Evolutionary conservation across 2,888 invertebrate genomes (phyloP).

Genomic region (Serripes groenlandicus): DNA sequence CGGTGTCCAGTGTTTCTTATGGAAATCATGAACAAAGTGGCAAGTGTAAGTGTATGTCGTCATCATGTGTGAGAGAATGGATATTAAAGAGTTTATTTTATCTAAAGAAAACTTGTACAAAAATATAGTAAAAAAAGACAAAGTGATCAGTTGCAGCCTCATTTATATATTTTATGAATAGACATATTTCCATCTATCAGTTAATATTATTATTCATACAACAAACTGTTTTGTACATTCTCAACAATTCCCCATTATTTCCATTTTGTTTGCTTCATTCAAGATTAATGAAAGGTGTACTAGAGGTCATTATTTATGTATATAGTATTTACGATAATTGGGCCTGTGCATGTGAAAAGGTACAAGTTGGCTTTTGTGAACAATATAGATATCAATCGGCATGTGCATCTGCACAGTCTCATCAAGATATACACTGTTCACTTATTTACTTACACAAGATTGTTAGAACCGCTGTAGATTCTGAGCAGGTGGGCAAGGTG

Average conservation of each 20-base stretch:
- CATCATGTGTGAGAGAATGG: slow-evolving; percentile 16
- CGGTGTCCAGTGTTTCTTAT: slow-evolving; percentile 27
- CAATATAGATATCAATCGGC: too few species aligned
- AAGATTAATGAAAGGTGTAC: slow-evolving; percentile 21
- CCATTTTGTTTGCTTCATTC: slow-evolving; percentile 7
- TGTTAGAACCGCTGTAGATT: too few species aligned
- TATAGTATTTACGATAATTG: too few species aligned
- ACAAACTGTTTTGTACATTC: slow-evolving; percentile 20
- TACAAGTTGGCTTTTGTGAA: too few species aligned
- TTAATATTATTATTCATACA: slow-evolving; percentile 23
- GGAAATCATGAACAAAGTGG: slow-evolving; percentile 68
- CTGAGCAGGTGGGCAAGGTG: too few species aligned
- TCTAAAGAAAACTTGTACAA: slow-evolving; percentile 29
- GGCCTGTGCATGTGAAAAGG: too few species aligned
- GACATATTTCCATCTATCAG: slow-evolving; percentile 7
- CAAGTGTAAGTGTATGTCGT: slow-evolving; percentile 27
- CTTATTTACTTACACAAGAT: too few species aligned
- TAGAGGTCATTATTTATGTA: slow-evolving; percentile 15
- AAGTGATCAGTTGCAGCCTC: slow-evolving; percentile 6
- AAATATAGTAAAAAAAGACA: slow-evolving; percentile 18
- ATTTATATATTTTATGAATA: slow-evolving; percentile 4
- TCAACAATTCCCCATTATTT: slow-evolving; percentile 22
- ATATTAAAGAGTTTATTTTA: slow-evolving; percentile 27
- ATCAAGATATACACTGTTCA: too few species aligned
- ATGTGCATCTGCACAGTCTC: too few species aligned